Conservation (phyloP, 2,797 vertebrate genomes). For the Notolepis coatsorum region DNA sequence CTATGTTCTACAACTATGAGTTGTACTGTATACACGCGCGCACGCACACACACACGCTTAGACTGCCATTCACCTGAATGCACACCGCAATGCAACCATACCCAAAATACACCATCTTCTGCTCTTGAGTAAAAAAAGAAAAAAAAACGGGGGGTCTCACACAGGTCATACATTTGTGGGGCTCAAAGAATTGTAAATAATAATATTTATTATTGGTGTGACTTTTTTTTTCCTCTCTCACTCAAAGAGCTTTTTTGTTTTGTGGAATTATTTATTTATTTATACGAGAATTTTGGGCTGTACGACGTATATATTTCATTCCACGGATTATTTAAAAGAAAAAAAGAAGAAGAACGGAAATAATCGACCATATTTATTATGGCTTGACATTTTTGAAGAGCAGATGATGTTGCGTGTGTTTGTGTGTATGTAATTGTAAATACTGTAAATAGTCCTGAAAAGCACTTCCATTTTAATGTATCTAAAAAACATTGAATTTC, state of each 20-base stretch:
- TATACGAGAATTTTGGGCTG: slow-evolving; percentile 75
- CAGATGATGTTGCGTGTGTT: slow-evolving; percentile 60
- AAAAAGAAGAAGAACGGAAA: slow-evolving; percentile 32
- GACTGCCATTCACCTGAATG: slow-evolving; percentile 66
- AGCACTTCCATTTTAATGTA: slow-evolving; percentile 81
- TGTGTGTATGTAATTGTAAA: slow-evolving; percentile 67
- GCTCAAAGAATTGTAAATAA: slow-evolving; percentile 71
- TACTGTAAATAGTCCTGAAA: slow-evolving; percentile 78
- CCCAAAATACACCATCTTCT: slow-evolving; percentile 64
- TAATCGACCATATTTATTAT: slow-evolving; percentile 85
- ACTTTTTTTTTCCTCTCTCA: slow-evolving; percentile 50
- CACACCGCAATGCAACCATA: slow-evolving; percentile 92
- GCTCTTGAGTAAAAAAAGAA: slow-evolving; percentile 52
- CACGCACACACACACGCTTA: slow-evolving; percentile 14
- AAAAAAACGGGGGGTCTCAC: slow-evolving; percentile 64
- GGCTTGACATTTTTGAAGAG: slow-evolving; percentile 69
- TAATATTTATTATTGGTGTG: slow-evolving; percentile 81
- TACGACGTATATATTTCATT: slow-evolving; percentile 76
- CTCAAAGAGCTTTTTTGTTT: slow-evolving; percentile 37
- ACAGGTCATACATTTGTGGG: slow-evolving; percentile 64
- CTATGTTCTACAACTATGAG: slow-evolving; percentile 54
- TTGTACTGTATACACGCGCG: slow-evolving; percentile 47
- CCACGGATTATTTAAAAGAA: slow-evolving; percentile 80
- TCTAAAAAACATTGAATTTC: slow-evolving; percentile 71
- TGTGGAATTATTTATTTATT: slow-evolving; percentile 85